Percentiles rank a stretch among this genome's conserved stretches.
Conservation (phyloP, 1,140 invertebrate species). For the Harlomillsia oculata region DNA sequence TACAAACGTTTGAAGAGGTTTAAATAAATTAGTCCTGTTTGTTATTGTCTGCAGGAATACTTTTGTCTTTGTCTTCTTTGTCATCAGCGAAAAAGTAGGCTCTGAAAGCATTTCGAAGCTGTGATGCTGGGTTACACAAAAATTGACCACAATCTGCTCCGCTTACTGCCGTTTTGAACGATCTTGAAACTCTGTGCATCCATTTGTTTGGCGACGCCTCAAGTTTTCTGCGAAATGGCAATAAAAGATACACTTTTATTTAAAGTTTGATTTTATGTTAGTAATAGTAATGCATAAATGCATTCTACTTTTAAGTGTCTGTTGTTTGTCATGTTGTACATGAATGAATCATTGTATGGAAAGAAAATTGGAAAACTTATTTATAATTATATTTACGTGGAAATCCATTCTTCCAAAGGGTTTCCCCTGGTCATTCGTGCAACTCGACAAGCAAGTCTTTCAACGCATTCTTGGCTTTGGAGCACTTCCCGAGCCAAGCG, state of each 20-base stretch:
- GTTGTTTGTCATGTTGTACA: no score
- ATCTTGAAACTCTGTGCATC: conserved; percentile 18
- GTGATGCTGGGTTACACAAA: background rate
- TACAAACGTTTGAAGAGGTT: background rate
- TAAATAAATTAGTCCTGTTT: background rate
- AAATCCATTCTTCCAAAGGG: conserved; percentile 4
- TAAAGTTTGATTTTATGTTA: no score
- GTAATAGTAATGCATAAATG: background rate
- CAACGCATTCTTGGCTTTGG: conserved; percentile 25
- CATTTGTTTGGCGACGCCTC: conserved; percentile 14
- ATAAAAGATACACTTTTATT: background rate
- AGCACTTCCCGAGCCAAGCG: conserved; percentile 11
- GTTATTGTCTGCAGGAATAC: background rate
- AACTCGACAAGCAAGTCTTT: conserved; percentile 21
- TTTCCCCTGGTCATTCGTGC: background rate
- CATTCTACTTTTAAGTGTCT: background rate
- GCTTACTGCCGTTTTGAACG: conserved; percentile 10
- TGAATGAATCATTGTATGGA: no score
- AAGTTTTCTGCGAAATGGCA: conserved; percentile 9
- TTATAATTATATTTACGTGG: conserved; percentile 1
- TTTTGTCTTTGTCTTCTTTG: background rate
- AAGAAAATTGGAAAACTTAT: no score
- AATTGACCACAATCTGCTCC: conserved; percentile 14
- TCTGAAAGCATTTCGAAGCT: background rate
- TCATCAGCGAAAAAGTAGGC: background rate